phyloP scores from a whole-genome alignment of 2,797 vertebrate species.

The Eulemur coronatus region DNA sequence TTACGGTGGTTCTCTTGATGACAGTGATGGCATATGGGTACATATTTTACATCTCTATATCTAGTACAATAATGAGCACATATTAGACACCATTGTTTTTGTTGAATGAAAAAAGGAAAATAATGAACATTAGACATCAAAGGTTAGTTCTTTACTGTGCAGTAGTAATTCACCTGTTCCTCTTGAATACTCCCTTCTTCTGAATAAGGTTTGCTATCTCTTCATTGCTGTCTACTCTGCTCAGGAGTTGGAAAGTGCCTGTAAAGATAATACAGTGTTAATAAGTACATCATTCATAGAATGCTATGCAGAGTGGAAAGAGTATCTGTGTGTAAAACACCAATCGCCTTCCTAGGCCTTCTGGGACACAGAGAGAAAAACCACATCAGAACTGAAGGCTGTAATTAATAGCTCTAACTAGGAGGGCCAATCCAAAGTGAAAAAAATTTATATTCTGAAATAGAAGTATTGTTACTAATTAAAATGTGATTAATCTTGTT shows the following conservation, averaged over 20 bases:
- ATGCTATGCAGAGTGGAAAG: background rate
- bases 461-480: slow-evolving; percentile 28
- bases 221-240: background rate
- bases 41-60: background rate
- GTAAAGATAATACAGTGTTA: background rate
- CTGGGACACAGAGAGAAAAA: background rate
- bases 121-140: background rate
- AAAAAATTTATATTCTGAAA: background rate
- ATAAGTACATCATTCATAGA: background rate
- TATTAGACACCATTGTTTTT: background rate
- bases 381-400: background rate
- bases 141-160: background rate
- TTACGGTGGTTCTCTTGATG: background rate
- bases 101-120: background rate
- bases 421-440: background rate
- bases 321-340: background rate
- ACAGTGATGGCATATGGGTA: background rate
- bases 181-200: background rate
- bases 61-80: background rate
- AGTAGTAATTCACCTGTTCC: background rate
- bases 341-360: background rate
- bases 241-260: background rate
- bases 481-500: background rate
- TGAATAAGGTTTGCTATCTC: background rate
- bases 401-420: background rate